Percentiles rank a stretch among this genome's conserved stretches.
Evolutionary conservation across 2,113 vertebrate genomes (phyloP).

Genomic region (Chascanopsetta lugubris): DNA sequence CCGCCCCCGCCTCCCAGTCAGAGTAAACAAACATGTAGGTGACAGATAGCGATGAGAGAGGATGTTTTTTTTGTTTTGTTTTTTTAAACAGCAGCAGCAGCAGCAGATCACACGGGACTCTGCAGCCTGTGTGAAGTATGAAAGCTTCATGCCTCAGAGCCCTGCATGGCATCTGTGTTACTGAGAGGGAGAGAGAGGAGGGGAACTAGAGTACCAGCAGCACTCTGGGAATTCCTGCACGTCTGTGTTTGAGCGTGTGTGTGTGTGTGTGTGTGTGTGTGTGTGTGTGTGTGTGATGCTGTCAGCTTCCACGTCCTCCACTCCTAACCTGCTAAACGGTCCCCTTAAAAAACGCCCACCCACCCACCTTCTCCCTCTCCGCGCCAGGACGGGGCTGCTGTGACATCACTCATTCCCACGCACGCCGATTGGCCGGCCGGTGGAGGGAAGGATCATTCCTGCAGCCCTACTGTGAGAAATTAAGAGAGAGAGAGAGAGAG

Average conservation of each 20-base stretch:
- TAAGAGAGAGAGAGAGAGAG: slow-evolving; percentile 41
- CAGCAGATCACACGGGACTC: slow-evolving; percentile 66
- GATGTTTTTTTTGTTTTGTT: too few relatives aligned
- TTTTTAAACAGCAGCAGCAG: slow-evolving; percentile 59
- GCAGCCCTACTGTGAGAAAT: slow-evolving; percentile 67
- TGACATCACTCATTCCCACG: slow-evolving; percentile 75
- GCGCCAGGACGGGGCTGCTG: slow-evolving; percentile 57
- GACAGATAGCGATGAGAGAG: slow-evolving; percentile 55
- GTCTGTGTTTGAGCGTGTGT: slow-evolving; percentile 38
- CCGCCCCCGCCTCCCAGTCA: too few relatives aligned
- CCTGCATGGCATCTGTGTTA: slow-evolving; percentile 51
- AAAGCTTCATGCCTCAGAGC: slow-evolving; percentile 56
- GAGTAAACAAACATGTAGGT: slow-evolving; percentile 43
- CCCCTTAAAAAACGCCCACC: slow-evolving; percentile 52
- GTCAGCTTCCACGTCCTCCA: slow-evolving; percentile 36
- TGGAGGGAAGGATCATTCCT: slow-evolving; percentile 73
- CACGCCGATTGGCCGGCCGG: slow-evolving; percentile 66
- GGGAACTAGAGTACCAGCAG: slow-evolving; percentile 45
- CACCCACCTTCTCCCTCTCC: slow-evolving; percentile 44
- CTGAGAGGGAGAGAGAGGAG: slow-evolving; percentile 41
- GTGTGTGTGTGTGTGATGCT: slow-evolving; percentile 34
- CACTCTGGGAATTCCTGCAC: slow-evolving; percentile 66
- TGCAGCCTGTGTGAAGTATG: slow-evolving; percentile 51
- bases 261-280: slow-evolving; percentile 24
- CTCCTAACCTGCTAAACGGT: slow-evolving; percentile 62